Evolutionary conservation across 2,888 invertebrate species (phyloP).

Genomic region (Gandaritis pyraliata): DNA sequence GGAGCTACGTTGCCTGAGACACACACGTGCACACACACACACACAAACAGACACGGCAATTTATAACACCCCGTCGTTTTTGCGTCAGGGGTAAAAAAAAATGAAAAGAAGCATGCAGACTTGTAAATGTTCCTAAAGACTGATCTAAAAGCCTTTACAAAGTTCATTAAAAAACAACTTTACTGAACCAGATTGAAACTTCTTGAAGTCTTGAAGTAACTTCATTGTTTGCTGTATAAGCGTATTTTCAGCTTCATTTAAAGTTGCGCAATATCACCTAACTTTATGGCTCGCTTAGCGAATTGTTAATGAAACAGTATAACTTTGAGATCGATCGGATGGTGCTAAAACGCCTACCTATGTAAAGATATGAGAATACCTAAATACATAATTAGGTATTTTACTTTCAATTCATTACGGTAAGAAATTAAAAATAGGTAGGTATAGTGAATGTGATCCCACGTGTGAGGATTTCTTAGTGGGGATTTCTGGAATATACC

Average conservation of each 20-base stretch:
- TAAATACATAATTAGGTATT: constrained; percentile 16
- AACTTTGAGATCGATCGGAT: constrained; percentile 51
- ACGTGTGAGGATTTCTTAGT: too few species aligned
- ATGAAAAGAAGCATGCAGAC: too few species aligned
- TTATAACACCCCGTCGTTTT: too few species aligned
- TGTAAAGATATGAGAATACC: constrained; percentile 9
- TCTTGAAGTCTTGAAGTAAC: constrained; percentile 5
- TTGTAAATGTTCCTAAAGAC: neutral
- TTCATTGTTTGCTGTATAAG: constrained; percentile 36
- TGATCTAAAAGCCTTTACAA: constrained; percentile 1
- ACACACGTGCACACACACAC: too few species aligned
- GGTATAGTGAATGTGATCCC: too few species aligned
- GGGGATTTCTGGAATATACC: too few species aligned
- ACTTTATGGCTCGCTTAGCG: constrained; percentile 39
- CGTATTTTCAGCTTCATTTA: constrained; percentile 39
- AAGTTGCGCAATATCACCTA: constrained; percentile 36
- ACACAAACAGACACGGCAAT: too few species aligned
- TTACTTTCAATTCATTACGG: too few species aligned
- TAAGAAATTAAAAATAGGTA: too few species aligned
- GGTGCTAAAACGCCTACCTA: constrained; percentile 36
- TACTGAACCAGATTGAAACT: constrained; percentile 16
- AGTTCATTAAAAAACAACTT: constrained; percentile 16
- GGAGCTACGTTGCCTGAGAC: too few species aligned
- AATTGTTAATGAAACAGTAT: constrained; percentile 56
- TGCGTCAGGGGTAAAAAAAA: too few species aligned